Conservation (phyloP, 2,797 vertebrate genomes). For the Botia kubotai region DNA sequence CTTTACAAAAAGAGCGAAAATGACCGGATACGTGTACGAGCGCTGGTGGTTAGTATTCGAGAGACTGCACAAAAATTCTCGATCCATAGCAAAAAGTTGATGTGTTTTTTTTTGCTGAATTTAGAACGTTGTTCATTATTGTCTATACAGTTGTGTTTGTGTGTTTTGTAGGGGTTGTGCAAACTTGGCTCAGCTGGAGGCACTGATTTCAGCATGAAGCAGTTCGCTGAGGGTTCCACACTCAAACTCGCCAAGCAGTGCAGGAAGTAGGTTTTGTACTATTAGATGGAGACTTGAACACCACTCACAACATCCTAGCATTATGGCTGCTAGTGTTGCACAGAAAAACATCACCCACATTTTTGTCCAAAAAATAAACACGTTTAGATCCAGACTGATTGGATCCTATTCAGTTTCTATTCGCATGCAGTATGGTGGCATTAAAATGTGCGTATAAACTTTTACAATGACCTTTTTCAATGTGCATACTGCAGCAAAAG, state of each 20-base stretch:
- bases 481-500: conserved; percentile 1
- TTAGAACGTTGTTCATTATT: background rate
- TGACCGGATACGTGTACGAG: conserved; percentile 94
- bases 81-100: background rate
- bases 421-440: too few relatives aligned
- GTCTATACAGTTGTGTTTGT: background rate
- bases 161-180: conserved; percentile 86
- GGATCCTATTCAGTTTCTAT: too few relatives aligned
- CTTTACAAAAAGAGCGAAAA: conserved; percentile 95
- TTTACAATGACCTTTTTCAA: background rate
- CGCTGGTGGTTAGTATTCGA: conserved; percentile 87
- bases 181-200: conserved; percentile 97
- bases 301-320: too few relatives aligned
- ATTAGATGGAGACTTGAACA: background rate
- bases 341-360: too few relatives aligned
- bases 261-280: conserved; percentile 85
- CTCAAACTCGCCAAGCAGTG: conserved; percentile 96
- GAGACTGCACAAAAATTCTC: background rate
- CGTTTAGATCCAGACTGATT: too few relatives aligned
- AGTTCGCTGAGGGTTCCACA: conserved; percentile 97
- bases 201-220: conserved; percentile 99
- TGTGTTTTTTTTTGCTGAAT: background rate
- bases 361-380: too few relatives aligned
- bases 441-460: too few relatives aligned
- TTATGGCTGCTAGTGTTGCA: too few relatives aligned